Percentiles rank a stretch among this genome's conserved stretches.
Conservation (phyloP, 2,888 invertebrate genomes). For the Corbicula japonica region DNA sequence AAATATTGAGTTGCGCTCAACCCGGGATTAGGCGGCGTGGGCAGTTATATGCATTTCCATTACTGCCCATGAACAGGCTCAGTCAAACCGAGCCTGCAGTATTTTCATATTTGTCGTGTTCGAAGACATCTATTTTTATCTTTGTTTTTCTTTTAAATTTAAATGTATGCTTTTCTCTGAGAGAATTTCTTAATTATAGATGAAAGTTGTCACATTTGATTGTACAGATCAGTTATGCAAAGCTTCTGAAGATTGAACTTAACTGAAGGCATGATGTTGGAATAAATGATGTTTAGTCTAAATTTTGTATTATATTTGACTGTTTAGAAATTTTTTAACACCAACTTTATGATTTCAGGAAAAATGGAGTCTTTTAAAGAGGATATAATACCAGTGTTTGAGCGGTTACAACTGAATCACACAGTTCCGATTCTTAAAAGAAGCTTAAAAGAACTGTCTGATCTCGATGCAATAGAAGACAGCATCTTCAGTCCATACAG, state of each 20-base stretch:
- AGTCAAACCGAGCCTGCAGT: too few species aligned
- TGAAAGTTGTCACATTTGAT: neutral
- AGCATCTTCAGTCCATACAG: conserved; percentile 44
- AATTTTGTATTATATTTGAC: neutral
- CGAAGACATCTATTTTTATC: neutral
- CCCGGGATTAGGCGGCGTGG: too few species aligned
- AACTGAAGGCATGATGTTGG: neutral
- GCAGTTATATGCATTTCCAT: too few species aligned
- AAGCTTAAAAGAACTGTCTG: conserved; percentile 30
- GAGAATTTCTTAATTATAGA: neutral
- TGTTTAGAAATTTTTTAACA: neutral
- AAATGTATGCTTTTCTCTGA: neutral
- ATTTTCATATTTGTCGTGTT: too few species aligned
- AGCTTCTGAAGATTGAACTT: neutral
- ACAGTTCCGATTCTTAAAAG: conserved; percentile 1
- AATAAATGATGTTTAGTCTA: neutral
- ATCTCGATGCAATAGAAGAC: conserved; percentile 49
- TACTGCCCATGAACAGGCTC: too few species aligned
- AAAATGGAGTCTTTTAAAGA: conserved; percentile 61
- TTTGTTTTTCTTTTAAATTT: neutral
- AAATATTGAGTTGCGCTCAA: too few species aligned
- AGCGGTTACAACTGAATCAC: conserved; percentile 20
- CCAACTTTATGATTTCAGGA: conserved; percentile 29
- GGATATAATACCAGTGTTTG: conserved; percentile 44
- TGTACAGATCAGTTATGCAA: neutral